These are phyloP conservation scores for Amphiprion ocellaris DNA, from an alignment of 2,113 vertebrate species.

Conservation along the genomic window DNA sequence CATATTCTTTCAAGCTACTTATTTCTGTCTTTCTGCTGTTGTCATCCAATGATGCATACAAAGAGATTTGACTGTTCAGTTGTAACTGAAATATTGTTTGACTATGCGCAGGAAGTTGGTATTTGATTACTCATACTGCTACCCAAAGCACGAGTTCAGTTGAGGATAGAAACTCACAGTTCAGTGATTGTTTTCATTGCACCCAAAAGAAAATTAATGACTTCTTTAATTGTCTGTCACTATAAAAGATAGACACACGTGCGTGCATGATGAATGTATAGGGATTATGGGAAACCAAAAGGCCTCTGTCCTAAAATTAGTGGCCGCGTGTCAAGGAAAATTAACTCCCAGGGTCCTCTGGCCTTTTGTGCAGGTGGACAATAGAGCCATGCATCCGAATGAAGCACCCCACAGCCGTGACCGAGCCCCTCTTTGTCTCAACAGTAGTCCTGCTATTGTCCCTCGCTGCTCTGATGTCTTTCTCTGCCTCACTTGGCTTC, in stretches of 20 bases:
- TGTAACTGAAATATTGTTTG: slow-evolving; percentile 41
- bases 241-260: slow-evolving; percentile 17
- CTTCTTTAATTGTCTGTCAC: slow-evolving; percentile 23
- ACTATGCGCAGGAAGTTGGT: slow-evolving; percentile 38
- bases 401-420: slow-evolving; percentile 73
- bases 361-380: slow-evolving; percentile 83
- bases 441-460: slow-evolving; percentile 67
- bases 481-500: slow-evolving; percentile 61
- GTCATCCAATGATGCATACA: slow-evolving; percentile 30
- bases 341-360: slow-evolving; percentile 75
- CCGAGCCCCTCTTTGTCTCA: slow-evolving; percentile 78
- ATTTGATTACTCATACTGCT: slow-evolving; percentile 53
- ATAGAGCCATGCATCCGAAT: slow-evolving; percentile 76
- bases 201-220: slow-evolving; percentile 12
- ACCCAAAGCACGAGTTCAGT: slow-evolving; percentile 19
- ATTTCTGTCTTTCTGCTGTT: slow-evolving; percentile 1
- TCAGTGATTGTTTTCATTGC: not conserved
- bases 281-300: slow-evolving; percentile 53
- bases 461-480: slow-evolving; percentile 77
- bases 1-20: not conserved
- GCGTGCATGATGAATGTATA: slow-evolving; percentile 62
- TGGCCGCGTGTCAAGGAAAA: slow-evolving; percentile 76
- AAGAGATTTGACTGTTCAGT: slow-evolving; percentile 10
- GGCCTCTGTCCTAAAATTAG: slow-evolving; percentile 74
- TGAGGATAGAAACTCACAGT: slow-evolving; percentile 13